A percentile compares a stretch with the other conserved stretches of the same genome.
These are phyloP conservation scores for Ctena decussata DNA, from an alignment of 2,888 invertebrate genomes.

Conservation along the genomic window DNA sequence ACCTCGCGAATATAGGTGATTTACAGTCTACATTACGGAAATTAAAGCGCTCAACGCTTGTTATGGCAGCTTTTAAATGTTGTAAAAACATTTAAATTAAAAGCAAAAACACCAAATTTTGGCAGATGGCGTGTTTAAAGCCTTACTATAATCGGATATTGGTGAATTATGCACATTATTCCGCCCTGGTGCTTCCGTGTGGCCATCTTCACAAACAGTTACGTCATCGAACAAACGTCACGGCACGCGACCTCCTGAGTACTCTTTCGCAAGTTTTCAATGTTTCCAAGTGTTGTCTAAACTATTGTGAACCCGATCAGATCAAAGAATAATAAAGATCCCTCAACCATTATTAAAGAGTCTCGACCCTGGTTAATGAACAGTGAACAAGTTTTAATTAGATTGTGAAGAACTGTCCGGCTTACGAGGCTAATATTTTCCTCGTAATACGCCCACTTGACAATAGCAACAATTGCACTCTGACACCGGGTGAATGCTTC, in stretches of 20 bases:
- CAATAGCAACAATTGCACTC: constrained; percentile 53
- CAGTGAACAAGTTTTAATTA: constrained; percentile 71
- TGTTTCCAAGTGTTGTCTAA: constrained; percentile 61
- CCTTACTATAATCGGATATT: constrained; percentile 50
- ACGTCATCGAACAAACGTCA: constrained; percentile 68
- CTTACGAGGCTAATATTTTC: constrained; percentile 66
- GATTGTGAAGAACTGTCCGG: constrained; percentile 64
- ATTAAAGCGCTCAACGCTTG: too few relatives aligned
- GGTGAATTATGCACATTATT: constrained; percentile 67
- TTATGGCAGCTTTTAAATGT: too few relatives aligned
- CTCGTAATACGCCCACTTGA: constrained; percentile 66
- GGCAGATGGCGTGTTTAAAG: constrained; percentile 55
- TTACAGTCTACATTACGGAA: too few relatives aligned
- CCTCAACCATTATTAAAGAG: constrained; percentile 65
- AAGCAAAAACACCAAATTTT: neutral
- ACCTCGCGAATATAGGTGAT: too few relatives aligned
- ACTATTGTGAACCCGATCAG: constrained; percentile 60
- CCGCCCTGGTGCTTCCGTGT: constrained; percentile 57
- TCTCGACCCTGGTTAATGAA: constrained; percentile 64
- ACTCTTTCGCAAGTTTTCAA: constrained; percentile 55
- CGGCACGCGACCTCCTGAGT: constrained; percentile 67
- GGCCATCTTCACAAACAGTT: constrained; percentile 63
- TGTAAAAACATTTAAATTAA: too few relatives aligned
- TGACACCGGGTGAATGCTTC: constrained; percentile 46
- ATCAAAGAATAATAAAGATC: constrained; percentile 71